Conservation (phyloP, 2,797 vertebrate genomes). For the Dicrostonyx torquatus region DNA sequence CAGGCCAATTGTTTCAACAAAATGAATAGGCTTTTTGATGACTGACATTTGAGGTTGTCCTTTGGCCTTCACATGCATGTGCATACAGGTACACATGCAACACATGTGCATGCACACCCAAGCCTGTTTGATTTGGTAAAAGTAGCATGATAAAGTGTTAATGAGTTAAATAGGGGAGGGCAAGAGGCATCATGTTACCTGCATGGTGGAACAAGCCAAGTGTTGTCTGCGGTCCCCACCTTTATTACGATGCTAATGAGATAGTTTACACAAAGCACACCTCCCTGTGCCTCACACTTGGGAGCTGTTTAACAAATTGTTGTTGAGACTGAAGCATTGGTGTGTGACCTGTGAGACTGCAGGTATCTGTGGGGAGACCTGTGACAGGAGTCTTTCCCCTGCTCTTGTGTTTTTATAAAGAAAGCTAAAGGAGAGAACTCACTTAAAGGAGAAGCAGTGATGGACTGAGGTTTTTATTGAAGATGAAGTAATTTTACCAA, state of each 20-base stretch:
- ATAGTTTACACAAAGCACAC: not conserved
- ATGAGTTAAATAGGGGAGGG: too few relatives aligned
- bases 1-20: not conserved
- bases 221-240: too few relatives aligned
- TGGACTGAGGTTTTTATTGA: not conserved
- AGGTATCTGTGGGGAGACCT: not conserved
- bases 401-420: not conserved
- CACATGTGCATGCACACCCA: not conserved
- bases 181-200: accelerated
- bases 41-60: not conserved
- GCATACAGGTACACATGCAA: not conserved
- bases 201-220: accelerated
- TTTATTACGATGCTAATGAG: not conserved
- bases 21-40: not conserved
- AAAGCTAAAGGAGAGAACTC: not conserved
- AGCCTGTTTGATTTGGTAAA: not conserved
- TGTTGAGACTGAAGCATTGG: not conserved
- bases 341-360: not conserved
- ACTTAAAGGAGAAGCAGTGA: not conserved
- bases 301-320: not conserved
- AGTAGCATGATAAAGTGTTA: not conserved
- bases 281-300: not conserved
- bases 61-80: not conserved
- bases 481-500: not conserved
- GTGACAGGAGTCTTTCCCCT: not conserved